Evolutionary conservation across 2,888 invertebrate genomes (phyloP), one percentile per base, ranked within the genome.

Genomic region (Lordiphosa fenestrarum): DNA sequence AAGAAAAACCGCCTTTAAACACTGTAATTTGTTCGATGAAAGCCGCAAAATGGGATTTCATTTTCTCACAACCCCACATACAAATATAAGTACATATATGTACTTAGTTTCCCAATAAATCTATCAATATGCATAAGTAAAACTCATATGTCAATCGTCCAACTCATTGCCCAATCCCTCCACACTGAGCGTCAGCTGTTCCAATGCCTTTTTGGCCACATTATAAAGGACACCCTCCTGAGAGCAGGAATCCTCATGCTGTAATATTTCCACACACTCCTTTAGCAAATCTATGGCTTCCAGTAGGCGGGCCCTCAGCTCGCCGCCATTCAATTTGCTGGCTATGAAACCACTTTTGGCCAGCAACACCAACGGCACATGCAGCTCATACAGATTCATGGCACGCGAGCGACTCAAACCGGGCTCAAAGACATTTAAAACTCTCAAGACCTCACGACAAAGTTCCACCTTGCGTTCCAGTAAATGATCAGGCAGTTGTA

Each of bases 391-490:
- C 21, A 95, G 87, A 76, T 94, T 92, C 90, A 95, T 92, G 9
- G 94, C 95, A 90, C 96, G 92, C 78, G 95, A 92, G 69, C 96
- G 91, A 41, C 93, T 94, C 52, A 93, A 91, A 1, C 96, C 96
- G 0, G 96, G 96, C 70, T 94, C 94, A 50, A 96, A 91, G 30
- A 93, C 90, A 83, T 95, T 92, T 12, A 96, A 89, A 5, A 94
- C 92, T 47, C 91, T 90, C 15, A 96, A 89, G 4, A 96, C 89
- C 25, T 93, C 90, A 10, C 92, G 91, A 73, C 96, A 96, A 58
- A 95, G 90, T 64, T 94, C 93, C 0, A 93, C 92, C 89, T 96
- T 96, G 47, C 95, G 91, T 84, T 94, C 93, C 58, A 96, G 90
- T 69, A 94, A 90, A 2, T 94, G 88, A 88, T 95, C 93, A 0